Base-by-base conservation (phyloP, 2,113 vertebrate genomes). In the Leucoraja erinaceus region DNA sequence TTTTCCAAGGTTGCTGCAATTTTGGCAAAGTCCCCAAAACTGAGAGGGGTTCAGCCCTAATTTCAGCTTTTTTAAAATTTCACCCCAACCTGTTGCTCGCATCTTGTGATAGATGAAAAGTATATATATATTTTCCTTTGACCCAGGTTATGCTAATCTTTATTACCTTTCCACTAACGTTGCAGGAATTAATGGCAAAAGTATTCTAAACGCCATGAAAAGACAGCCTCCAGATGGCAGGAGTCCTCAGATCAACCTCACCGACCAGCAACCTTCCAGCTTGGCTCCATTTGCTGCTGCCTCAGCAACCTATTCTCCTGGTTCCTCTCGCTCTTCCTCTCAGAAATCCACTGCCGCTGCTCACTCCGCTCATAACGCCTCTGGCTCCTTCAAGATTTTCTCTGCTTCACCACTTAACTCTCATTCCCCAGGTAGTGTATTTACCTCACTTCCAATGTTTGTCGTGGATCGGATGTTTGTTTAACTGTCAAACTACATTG, bases 321-420 rank as follows among this genome's bases (percentile, higher is more conserved):
- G 96, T 93, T 97, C 96, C 1, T 97, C 97, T 92, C 95, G 96
- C 63, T 96, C 97, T 0, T 97, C 97, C n/a, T 97, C 97, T 1
- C 97, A 97, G 94, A 97, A 95, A 61, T 97, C 97, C 18, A 95
- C 96, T 63, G 94, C 95, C 0, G 97, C 96, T 90, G 96, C 96
- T 0, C 93, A 95, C 0, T 95, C 94, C 77, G 95, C 95, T 84
- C 94, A 96, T 94, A 97, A 96, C 72, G 95, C 95, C 77, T 95
- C 95, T 0, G 95, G 94, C 59, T 96, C 96, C 92, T 96, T 95
- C 0, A 96, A 95, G 94, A 94, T 96, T 25, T 95, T 96, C 0
- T 95, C 95, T 0, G 95, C 95, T 77, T 96, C 96, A 5, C 93
- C 95, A 93, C 96, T 97, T 59, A 94, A 93, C 66, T 94, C 94